Conservation (phyloP, 1,140 invertebrate species). For the Philotrypesis tridentata region DNA sequence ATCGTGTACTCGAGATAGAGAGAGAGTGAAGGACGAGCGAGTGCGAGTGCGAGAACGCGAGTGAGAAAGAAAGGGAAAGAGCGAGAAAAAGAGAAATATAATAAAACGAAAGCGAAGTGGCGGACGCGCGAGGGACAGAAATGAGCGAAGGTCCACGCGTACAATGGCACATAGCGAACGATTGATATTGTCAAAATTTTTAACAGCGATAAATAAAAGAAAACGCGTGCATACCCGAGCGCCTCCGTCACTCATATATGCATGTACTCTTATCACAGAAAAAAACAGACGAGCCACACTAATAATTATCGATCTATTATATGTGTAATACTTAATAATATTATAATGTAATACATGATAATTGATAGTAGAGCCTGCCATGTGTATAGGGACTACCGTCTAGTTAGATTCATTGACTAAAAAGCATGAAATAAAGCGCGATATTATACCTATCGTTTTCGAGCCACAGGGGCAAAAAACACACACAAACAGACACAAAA, state of each 20-base stretch:
- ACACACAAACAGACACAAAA: too few relatives aligned
- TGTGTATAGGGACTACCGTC: conserved; percentile 50
- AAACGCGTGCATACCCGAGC: too few relatives aligned
- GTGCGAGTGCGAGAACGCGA: conserved; percentile 12
- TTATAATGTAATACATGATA: conserved; percentile 58
- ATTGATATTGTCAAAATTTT: too few relatives aligned
- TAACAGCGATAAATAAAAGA: too few relatives aligned
- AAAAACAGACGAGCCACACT: conserved; percentile 46
- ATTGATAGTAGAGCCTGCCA: conserved; percentile 53
- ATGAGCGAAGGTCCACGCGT: too few relatives aligned
- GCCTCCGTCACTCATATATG: too few relatives aligned
- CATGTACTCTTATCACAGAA: conserved; percentile 47
- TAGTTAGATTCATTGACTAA: conserved; percentile 51
- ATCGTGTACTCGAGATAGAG: conserved; percentile 31
- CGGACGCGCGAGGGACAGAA: neutral
- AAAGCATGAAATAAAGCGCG: conserved; percentile 27
- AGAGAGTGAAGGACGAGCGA: conserved; percentile 17
- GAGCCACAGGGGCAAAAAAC: conserved; percentile 43
- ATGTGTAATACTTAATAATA: conserved; percentile 52
- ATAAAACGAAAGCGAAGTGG: neutral
- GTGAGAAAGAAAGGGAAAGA: conserved; percentile 20
- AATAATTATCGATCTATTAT: conserved; percentile 59
- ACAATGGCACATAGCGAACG: too few relatives aligned
- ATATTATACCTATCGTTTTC: conserved; percentile 43
- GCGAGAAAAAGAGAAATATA: neutral